Conservation (phyloP, 2,888 invertebrate species). For the Euplagia quadripunctaria region DNA sequence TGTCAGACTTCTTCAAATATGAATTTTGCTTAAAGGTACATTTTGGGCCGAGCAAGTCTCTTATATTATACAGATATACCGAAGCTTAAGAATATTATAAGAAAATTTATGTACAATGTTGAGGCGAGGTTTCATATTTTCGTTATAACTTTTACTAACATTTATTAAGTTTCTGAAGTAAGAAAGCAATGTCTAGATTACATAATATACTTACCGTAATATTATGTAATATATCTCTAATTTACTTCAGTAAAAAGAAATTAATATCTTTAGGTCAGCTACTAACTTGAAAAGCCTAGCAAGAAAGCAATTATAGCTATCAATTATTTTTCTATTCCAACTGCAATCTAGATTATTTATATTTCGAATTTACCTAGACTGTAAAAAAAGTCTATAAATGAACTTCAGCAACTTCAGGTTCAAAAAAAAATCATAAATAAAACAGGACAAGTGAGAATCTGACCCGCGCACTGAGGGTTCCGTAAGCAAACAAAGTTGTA, state of each 20-base stretch:
- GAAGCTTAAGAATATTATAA: background rate
- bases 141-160: background rate
- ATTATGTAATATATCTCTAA: background rate
- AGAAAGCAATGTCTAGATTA: background rate
- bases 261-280: background rate
- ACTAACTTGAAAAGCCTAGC: background rate
- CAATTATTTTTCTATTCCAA: too few species aligned
- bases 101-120: background rate
- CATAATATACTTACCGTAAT: too few species aligned
- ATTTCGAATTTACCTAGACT: too few species aligned
- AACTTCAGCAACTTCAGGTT: too few species aligned
- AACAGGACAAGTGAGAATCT: too few species aligned
- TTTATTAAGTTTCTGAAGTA: background rate
- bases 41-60: background rate
- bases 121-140: background rate
- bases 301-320: too few species aligned
- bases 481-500: too few species aligned
- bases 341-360: too few species aligned
- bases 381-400: too few species aligned
- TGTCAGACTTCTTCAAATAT: background rate
- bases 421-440: too few species aligned
- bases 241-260: background rate
- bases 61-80: background rate
- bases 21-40: background rate
- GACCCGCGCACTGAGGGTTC: too few species aligned